A percentile compares a stretch with the other conserved stretches of the same genome.
These are phyloP conservation scores for Eupithecia insigniata DNA, from an alignment of 2,888 invertebrate species.

Conservation along the genomic window DNA sequence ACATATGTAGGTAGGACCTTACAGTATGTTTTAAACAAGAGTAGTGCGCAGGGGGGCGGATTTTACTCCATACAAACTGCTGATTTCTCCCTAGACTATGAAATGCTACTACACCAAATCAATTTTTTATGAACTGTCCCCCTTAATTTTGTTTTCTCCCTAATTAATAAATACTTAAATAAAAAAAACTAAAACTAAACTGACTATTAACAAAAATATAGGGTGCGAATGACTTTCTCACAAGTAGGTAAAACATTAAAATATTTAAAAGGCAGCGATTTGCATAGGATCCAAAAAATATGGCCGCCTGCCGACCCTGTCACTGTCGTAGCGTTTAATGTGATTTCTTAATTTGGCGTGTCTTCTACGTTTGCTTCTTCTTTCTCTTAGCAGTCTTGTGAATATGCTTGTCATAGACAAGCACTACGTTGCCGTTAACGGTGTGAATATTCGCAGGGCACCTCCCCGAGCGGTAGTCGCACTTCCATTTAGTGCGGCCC, in stretches of 20 bases:
- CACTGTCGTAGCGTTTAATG: neutral
- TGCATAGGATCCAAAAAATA: neutral
- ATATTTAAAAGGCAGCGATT: neutral
- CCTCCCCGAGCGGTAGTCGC: slow-evolving; percentile 54
- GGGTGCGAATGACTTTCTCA: neutral
- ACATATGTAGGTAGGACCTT: neutral
- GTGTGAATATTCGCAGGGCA: slow-evolving; percentile 67
- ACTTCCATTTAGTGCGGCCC: slow-evolving; percentile 64
- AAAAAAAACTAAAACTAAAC: neutral
- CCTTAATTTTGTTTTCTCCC: neutral
- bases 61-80: neutral
- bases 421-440: slow-evolving; percentile 61
- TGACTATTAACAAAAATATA: slow-evolving; percentile 2
- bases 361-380: slow-evolving; percentile 24
- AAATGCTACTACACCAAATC: neutral
- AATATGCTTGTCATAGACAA: slow-evolving; percentile 63
- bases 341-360: neutral
- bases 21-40: neutral
- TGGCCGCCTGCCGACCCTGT: neutral
- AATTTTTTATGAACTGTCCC: neutral
- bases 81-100: neutral
- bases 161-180: neutral
- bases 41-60: neutral
- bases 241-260: neutral
- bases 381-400: slow-evolving; percentile 46